phyloP scores from a whole-genome alignment of 2,888 invertebrate species.

The Drosophila recens region DNA sequence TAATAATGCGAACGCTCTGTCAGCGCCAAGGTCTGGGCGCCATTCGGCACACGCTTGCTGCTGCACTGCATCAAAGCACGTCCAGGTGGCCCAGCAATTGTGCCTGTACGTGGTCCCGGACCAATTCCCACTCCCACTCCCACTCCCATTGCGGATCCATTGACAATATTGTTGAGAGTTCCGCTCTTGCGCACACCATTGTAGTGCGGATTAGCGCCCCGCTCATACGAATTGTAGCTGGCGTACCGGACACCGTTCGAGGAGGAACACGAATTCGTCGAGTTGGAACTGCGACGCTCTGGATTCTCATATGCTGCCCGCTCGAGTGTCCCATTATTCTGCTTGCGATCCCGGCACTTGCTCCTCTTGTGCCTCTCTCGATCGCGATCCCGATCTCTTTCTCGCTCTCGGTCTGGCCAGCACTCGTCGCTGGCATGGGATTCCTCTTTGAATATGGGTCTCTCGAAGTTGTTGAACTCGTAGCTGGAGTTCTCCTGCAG shows the following conservation, averaged over 20 bases:
- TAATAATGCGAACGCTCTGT: slow-evolving; percentile 54
- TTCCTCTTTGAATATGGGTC: slow-evolving; percentile 86
- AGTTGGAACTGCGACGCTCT: slow-evolving; percentile 84
- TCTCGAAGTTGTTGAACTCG: slow-evolving; percentile 88
- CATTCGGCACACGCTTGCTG: slow-evolving; percentile 45
- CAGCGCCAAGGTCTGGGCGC: slow-evolving; percentile 58
- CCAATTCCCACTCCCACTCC: neutral
- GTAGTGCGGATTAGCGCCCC: slow-evolving; percentile 53
- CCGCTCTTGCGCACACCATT: slow-evolving; percentile 84
- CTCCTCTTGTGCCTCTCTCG: slow-evolving; percentile 27
- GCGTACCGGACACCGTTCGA: slow-evolving; percentile 74
- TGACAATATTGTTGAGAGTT: slow-evolving; percentile 83
- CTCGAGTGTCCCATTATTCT: slow-evolving; percentile 62
- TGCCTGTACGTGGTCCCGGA: neutral
- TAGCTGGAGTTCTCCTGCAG: slow-evolving; percentile 78
- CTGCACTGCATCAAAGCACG: slow-evolving; percentile 14
- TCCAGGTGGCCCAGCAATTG: neutral
- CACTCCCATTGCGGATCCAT: slow-evolving; percentile 20
- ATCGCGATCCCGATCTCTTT: slow-evolving; percentile 25
- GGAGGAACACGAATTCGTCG: slow-evolving; percentile 83
- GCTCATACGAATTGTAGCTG: slow-evolving; percentile 84
- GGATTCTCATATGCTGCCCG: slow-evolving; percentile 79
- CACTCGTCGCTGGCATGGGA: slow-evolving; percentile 52
- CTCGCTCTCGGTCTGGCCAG: slow-evolving; percentile 57
- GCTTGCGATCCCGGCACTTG: slow-evolving; percentile 56